Conservation (phyloP, 2,797 vertebrate genomes). For the Intellagama lesueurii region DNA sequence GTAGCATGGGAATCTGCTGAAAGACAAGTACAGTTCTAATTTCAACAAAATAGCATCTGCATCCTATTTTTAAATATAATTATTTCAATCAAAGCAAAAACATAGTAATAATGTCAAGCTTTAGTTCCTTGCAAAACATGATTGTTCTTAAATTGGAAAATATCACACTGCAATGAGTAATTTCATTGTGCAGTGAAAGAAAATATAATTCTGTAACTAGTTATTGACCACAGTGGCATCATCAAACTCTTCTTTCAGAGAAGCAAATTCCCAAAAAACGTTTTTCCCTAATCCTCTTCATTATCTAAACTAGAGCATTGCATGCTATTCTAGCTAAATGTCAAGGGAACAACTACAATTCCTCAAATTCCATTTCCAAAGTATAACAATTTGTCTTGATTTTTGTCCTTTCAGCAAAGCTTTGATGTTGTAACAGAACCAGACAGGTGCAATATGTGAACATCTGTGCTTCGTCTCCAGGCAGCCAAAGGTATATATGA, state of each 20-base stretch:
- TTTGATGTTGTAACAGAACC: background rate
- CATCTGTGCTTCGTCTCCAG: background rate
- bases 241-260: background rate
- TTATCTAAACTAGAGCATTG: background rate
- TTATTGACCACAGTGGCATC: background rate
- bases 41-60: background rate
- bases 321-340: background rate
- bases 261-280: background rate
- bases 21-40: background rate
- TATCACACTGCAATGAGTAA: background rate
- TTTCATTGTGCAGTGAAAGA: background rate
- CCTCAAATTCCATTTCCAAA: background rate
- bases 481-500: background rate
- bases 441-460: background rate
- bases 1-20: background rate
- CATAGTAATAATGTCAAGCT: slow-evolving; percentile 12
- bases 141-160: slow-evolving; percentile 15
- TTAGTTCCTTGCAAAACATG: background rate
- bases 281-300: background rate
- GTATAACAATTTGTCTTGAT: background rate
- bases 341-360: background rate
- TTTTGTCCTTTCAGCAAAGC: background rate
- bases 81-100: slow-evolving; percentile 22
- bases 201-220: background rate
- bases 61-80: background rate